These are phyloP conservation scores for Denticeps clupeoides DNA, from an alignment of 2,797 vertebrate species.

Conservation along the genomic window DNA sequence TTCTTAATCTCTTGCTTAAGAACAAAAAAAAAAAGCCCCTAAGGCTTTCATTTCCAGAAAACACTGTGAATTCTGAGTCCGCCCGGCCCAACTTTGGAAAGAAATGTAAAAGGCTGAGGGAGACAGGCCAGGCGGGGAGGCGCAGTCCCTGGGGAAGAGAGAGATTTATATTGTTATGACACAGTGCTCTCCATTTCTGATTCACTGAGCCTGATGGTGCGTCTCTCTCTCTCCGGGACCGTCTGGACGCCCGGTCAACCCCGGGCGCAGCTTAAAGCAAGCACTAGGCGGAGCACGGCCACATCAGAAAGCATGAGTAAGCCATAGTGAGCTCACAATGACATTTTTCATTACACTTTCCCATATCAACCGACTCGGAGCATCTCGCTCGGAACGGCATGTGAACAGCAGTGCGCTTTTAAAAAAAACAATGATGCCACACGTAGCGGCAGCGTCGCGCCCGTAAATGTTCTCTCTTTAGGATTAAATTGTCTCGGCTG, in stretches of 20 bases:
- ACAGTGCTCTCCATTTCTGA: background rate
- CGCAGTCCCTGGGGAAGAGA: background rate
- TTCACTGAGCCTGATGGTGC: background rate
- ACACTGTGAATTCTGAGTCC: too few species aligned
- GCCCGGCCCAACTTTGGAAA: too few species aligned
- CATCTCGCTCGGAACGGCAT: too few species aligned
- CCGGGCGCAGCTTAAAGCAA: background rate
- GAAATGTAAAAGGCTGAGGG: slow-evolving; percentile 1
- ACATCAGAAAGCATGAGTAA: background rate
- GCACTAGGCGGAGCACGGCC: background rate
- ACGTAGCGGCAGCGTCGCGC: too few species aligned
- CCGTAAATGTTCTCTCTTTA: too few species aligned
- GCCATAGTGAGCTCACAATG: background rate
- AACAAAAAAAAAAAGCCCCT: too few species aligned
- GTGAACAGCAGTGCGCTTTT: too few species aligned
- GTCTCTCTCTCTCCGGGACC: background rate
- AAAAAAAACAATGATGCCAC: too few species aligned
- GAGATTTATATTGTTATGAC: background rate
- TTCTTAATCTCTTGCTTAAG: too few species aligned
- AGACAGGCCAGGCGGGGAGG: background rate
- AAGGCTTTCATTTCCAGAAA: too few species aligned
- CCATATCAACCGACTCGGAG: background rate
- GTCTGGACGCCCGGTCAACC: background rate
- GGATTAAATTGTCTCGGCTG: too few species aligned
- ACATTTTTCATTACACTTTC: background rate